Percentiles rank a stretch among this genome's conserved stretches.
These are phyloP conservation scores for Chlamydotis undulata DNA, from an alignment of 2,113 vertebrate species.

Conservation along the genomic window DNA sequence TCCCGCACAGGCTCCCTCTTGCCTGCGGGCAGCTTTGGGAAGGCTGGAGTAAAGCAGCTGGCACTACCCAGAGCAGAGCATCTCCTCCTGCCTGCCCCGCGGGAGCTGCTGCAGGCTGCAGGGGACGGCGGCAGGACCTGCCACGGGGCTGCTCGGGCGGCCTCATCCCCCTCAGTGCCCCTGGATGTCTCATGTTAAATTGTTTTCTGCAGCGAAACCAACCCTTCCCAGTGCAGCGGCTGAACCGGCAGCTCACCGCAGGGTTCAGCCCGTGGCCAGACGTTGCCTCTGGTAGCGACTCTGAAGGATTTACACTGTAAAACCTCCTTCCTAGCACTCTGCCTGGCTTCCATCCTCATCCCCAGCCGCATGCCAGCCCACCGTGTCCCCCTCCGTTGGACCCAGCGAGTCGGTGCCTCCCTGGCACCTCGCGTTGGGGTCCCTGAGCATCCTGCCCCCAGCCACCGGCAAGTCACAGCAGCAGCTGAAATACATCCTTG, in stretches of 20 bases:
- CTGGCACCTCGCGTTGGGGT: accelerated
- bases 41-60: not conserved
- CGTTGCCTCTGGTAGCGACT: not conserved
- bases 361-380: not conserved
- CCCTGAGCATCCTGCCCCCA: not conserved
- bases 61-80: not conserved
- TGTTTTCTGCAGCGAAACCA: accelerated
- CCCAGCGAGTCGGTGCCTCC: too few species aligned
- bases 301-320: not conserved
- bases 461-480: accelerated
- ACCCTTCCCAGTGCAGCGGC: not conserved
- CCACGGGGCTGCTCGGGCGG: accelerated
- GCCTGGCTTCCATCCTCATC: not conserved
- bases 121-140: not conserved
- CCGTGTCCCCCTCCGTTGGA: accelerated
- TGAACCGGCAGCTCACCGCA: not conserved
- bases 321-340: accelerated
- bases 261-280: accelerated
- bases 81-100: not conserved
- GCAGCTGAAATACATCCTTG: accelerated
- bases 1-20: not conserved
- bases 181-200: not conserved
- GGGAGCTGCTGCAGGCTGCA: accelerated
- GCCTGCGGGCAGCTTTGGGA: not conserved
- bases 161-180: not conserved